These are phyloP conservation scores for Brachionus calyciflorus DNA, from an alignment of 1,140 invertebrate genomes.

Conservation along the genomic window DNA sequence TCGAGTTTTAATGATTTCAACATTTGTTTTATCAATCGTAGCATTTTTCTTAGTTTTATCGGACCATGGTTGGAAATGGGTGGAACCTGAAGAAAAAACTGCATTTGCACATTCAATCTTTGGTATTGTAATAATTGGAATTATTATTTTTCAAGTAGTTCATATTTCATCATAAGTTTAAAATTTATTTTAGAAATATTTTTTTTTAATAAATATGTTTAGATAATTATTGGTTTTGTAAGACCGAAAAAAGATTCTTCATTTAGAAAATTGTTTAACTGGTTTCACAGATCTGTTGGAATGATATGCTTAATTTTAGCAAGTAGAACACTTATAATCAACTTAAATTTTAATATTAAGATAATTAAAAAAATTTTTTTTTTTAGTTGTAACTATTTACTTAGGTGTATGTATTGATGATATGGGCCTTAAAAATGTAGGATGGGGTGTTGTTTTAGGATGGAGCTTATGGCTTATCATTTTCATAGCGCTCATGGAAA, in stretches of 20 bases:
- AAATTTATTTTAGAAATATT: too few species aligned
- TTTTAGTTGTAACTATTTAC: not conserved
- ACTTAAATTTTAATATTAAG: not conserved
- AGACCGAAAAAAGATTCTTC: not conserved
- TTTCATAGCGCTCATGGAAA: slow-evolving; percentile 8
- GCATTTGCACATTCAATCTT: slow-evolving; percentile 35
- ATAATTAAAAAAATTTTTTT: not conserved
- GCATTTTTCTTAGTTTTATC: slow-evolving; percentile 9
- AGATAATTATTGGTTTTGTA: slow-evolving; percentile 1
- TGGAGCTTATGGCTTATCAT: slow-evolving; percentile 10
- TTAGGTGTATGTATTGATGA: not conserved
- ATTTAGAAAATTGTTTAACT: not conserved
- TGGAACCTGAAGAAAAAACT: not conserved
- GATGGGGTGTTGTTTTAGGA: slow-evolving; percentile 27
- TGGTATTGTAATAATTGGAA: slow-evolving; percentile 12
- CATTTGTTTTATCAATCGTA: not conserved
- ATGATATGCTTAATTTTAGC: not conserved
- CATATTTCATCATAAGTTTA: too few species aligned
- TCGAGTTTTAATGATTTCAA: not conserved
- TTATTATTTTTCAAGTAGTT: slow-evolving; percentile 16
- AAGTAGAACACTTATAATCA: not conserved
- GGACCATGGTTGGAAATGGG: slow-evolving; percentile 26
- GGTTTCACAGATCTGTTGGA: slow-evolving; percentile 32
- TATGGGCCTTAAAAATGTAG: not conserved
- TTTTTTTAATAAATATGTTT: too few species aligned